Evolutionary conservation across 2,888 invertebrate genomes (phyloP), one percentile per base, ranked within the genome.

Genomic region (Drosophila trichaetosa): DNA sequence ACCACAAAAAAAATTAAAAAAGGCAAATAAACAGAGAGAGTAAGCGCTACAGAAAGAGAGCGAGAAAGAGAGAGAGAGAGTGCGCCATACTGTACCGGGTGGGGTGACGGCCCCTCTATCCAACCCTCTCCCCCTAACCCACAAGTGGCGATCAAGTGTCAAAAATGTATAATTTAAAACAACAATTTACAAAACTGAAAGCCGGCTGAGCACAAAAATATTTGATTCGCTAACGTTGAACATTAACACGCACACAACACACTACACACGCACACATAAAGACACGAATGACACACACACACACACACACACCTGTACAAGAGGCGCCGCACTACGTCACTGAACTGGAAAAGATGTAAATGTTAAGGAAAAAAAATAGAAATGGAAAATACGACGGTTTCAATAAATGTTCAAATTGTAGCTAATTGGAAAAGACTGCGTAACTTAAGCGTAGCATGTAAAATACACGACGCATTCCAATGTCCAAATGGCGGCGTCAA

Each of bases 21-120:
- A 79, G 73, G 71, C 88, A 89, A 85, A 87, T 87, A 82, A 87
- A 85, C 88, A 89, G 76, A 84, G 71, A 83, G 77, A 72, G 76
- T 61, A 56, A 60, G 70, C 65, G 60, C 56, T 40, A 49, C 49
- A 49, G 49, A 68, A 67, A 46, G 80, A 75, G 72, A 73, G 69
- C 42, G 59, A 79, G 76, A 68, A 65, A 82, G 76, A 69, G 62
- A 53, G n/a, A 61, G 72, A 60, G 63, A 60, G 61, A 64, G 57
- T 59, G 67, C n/a, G 40, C 61, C 74, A 80, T 80, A 74, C 82
- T 81, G 79, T 78, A 75, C 79, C 78, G 81, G 78, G 80, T 79
- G 77, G 80, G 77, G 81, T 80, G 73, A 76, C 57, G 52, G 38
- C 42, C 56, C 40, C 61, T n/a, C 48, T n/a, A 24, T 16, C 18